Evolutionary conservation across 2,797 vertebrate genomes (phyloP), one percentile per base, ranked within the genome.

Genomic region (Clarias platycephalus): DNA sequence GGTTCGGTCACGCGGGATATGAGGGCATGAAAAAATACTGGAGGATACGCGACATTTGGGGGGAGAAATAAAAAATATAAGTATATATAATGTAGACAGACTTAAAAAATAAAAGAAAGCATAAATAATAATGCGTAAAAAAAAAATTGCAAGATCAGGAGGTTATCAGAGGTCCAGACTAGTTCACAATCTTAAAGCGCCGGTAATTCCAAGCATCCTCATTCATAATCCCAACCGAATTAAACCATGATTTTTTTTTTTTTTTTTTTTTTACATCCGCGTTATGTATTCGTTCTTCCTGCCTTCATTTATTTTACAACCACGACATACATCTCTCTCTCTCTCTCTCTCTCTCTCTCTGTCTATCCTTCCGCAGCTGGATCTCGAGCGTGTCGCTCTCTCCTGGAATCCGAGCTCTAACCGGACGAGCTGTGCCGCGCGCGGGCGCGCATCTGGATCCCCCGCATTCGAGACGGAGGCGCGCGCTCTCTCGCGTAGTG

Each of bases 191-290:
- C 84, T 89, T 83, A 84, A 86, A 70, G 80, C 53, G 82, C 86
- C 83, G 85, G 87, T 93, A 94, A 91, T 94, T 95, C 94, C 95
- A 92, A 91, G 91, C 93, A 94, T 92, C 91, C 88, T 82, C 90
- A 91, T 93, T 82, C 90, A 91, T 93, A 70, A 91, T 94, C 94
- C 95, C 94, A 94, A 86, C 91, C 88, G 87, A 86, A 79, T n/a
- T 88, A 87, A 90, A 31, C 31, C 74, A 78, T 62, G 58, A 20
- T 60, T n/a, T n/a, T 40, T 37, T 1, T 40, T 62, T n/a, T 13
- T 49, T 49, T 13, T 62, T 26, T 10, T n/a, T 34, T 74, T 71
- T 78, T 78, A 40, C 84, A 84, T 87, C 88, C 88, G 86, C 83
- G 37, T 86, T 82, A 77, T 62, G 13, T 62, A 18, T 16, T 16